A percentile compares a stretch with the other conserved stretches of the same genome.
Conservation (phyloP, 2,797 vertebrate species). For the Gallirallus australis region DNA sequence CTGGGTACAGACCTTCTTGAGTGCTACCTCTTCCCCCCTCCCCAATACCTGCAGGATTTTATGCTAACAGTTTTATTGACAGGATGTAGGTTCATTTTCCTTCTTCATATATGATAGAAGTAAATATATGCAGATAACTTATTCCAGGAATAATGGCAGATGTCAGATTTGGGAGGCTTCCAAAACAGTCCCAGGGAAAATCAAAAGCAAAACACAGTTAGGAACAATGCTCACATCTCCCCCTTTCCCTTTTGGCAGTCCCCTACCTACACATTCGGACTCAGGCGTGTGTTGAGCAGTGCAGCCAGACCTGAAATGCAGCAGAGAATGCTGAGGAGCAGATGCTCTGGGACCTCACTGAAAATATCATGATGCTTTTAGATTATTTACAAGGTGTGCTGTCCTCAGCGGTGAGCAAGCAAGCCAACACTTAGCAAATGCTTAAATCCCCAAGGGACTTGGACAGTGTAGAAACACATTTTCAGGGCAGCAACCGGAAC, state of each 20-base stretch:
- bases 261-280: neutral
- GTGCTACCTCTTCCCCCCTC: neutral
- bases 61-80: neutral
- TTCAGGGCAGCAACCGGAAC: neutral
- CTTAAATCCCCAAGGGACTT: neutral
- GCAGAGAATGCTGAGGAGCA: neutral
- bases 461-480: neutral
- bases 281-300: neutral
- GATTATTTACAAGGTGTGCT: neutral
- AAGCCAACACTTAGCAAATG: neutral
- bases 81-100: neutral
- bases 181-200: neutral
- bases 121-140: neutral
- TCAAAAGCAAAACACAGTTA: neutral
- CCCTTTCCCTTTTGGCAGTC: neutral
- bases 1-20: neutral
- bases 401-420: neutral
- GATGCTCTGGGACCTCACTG: neutral
- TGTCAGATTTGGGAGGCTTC: neutral
- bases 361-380: neutral
- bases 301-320: neutral
- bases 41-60: neutral
- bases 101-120: neutral
- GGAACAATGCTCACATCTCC: neutral
- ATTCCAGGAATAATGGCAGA: conserved; percentile 11